Base-by-base conservation (phyloP, 2,888 invertebrate species). In the Melipona bicolor region DNA sequence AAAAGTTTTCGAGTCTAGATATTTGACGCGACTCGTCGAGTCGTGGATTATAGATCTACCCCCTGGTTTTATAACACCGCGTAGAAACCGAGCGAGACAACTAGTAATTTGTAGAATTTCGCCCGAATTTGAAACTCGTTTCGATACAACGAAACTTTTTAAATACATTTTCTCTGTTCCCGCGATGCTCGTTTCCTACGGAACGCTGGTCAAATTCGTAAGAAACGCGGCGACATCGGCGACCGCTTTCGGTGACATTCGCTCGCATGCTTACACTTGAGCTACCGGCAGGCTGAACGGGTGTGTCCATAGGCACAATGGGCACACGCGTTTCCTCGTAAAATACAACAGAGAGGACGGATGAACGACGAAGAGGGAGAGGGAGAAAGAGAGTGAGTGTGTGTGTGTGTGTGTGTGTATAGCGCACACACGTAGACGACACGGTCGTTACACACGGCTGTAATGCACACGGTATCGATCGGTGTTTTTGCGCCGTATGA, bases 401-500 rank as follows among this genome's bases (percentile, higher is more conserved):
- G 54, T 24, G 52, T 4, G 54, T 4, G 32, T 2, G 64, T 6
- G 56, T 6, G 59, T 4, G 54, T 4, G 32, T 4, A 19, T 9
- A 27, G 27, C 67, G 71, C 78, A 75, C 50, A 67, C 75, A 79
- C 72, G 73, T 69, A 61, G 36, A 50, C 59, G 36, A 71, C 27
- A 27, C 68, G 78, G 71, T 83, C 79, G 88, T 88, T 81, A 72
- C 85, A 81, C 89, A 78, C 80, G 87, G 75, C 71, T 85, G 86
- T 84, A 84, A 88, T 88, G 87, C 83, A 88, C 83, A 84, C 87
- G 87, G 86, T 92, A 92, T 92, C 91, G 92, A 92, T 91, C 91
- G 89, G 83, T 85, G 90, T 92, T 92, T 92, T 92, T 91, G 87
- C 89, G 86, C 86, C 91, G 89, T 92, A 91, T 91, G 92, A 92